Conservation (phyloP, 2,797 vertebrate genomes). For the Perdix hodgsoniae region DNA sequence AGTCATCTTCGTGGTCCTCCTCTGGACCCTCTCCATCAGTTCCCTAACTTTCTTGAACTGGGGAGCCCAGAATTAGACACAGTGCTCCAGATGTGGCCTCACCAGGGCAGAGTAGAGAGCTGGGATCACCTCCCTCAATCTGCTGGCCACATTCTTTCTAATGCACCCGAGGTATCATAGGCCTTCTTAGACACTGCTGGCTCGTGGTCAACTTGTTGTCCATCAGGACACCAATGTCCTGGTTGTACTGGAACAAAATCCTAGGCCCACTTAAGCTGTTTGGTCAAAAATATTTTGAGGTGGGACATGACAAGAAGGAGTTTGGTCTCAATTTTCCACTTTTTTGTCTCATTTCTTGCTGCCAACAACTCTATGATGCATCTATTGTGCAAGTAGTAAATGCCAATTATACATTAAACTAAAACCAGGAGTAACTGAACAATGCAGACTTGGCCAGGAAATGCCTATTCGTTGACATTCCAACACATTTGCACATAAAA, state of each 20-base stretch:
- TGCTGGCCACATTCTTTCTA: background rate
- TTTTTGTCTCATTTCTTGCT: background rate
- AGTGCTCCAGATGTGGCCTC: too few relatives aligned
- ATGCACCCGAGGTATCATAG: background rate
- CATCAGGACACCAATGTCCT: background rate
- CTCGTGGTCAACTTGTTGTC: background rate
- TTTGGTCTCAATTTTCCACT: background rate
- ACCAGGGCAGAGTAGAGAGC: too few relatives aligned
- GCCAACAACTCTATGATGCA: background rate
- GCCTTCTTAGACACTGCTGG: background rate
- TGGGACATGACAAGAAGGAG: background rate
- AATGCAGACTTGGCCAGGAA: slow-evolving; percentile 33
- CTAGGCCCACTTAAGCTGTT: background rate
- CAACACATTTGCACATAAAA: background rate
- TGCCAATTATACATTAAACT: background rate
- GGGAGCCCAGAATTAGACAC: too few relatives aligned
- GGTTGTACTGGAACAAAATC: background rate
- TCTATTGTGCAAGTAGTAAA: slow-evolving; percentile 4
- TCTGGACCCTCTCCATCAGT: too few relatives aligned
- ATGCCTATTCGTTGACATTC: slow-evolving; percentile 1
- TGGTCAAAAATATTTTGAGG: accelerated
- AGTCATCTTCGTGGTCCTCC: too few relatives aligned
- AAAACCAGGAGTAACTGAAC: slow-evolving; percentile 1
- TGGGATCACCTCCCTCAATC: background rate
- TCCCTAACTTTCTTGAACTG: too few relatives aligned